Evolutionary conservation across 92 coral and sea anemone species (phyloP), one percentile per base, ranked within the genome.

Genomic region (Parazoanthus swiftii): DNA sequence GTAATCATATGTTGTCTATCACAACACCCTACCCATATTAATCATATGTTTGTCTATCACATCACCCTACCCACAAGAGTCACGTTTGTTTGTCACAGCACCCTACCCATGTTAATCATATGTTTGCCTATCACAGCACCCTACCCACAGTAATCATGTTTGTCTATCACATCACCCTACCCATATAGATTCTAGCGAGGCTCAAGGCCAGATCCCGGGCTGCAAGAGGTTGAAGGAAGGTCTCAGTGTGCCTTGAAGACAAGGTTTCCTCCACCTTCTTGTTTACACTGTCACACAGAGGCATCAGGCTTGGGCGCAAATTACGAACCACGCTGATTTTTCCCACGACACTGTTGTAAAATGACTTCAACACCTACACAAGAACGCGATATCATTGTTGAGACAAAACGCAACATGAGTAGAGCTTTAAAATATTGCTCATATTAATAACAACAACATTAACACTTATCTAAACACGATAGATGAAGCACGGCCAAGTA

Each of bases 181-280:
- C 98, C 86, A 93, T 93, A 77, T 93, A 96, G 26, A 96, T 91
- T 76, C 98, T 93, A 59, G 96, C 98, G 59, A 96, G 86, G 81
- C 98, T 95, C 75, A 63, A 94, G 14, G 98, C 92, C 86, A 96
- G 86, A 81, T 96, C 98, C 23, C 98, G 90, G 9, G 98, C 98
- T 6, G 94, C 90, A 14, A 92, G 81, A 35, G 98, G 93, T 72
- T 91, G 95, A 43, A 89, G 91, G 58, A 92, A 73, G 33, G 80
- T 86, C 78, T 88, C 90, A 46, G 76, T 73, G 56, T 91, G 59
- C 59, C 90, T 73, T 36, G 95, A 92, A 26, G 91, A 85, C 90
- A 96, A 44, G 20, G 93, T 84, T 50, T 74, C 86, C 33, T 86
- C 86, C 67, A 92, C 54, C 44, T 89, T 91, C 10, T 73, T 42